A percentile compares a stretch with the other conserved stretches of the same genome.
Conservation (phyloP, 2,888 invertebrate genomes). For the Brachyptera risi region DNA sequence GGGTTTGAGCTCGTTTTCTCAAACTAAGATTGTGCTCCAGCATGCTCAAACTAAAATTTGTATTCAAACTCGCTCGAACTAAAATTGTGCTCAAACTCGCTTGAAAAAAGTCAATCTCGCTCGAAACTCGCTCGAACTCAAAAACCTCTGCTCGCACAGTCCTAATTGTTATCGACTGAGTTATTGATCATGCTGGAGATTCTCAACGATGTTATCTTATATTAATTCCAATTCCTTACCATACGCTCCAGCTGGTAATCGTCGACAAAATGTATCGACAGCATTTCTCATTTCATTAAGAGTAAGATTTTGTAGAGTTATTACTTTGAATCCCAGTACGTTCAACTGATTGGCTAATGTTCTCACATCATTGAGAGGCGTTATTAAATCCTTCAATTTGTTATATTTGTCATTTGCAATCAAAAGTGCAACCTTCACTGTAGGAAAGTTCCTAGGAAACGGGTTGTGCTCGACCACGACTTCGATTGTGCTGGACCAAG, state of each 20-base stretch:
- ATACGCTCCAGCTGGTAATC: conserved; percentile 42
- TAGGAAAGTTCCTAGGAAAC: conserved; percentile 21
- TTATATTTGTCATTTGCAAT: conserved; percentile 42
- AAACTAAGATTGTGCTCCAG: too few relatives aligned
- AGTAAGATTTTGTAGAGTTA: conserved; percentile 41
- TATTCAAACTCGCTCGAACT: too few relatives aligned
- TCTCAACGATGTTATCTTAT: too few relatives aligned
- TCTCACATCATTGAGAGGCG: conserved; percentile 41
- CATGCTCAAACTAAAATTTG: too few relatives aligned
- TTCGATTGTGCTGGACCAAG: conserved; percentile 34
- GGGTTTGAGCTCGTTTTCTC: too few relatives aligned
- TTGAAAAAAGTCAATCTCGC: too few relatives aligned
- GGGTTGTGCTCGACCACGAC: conserved; percentile 13
- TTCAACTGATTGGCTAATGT: conserved; percentile 38
- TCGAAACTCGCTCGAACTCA: too few relatives aligned
- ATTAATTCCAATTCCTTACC: conserved; percentile 35
- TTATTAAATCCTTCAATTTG: conserved; percentile 36
- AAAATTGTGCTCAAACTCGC: too few relatives aligned
- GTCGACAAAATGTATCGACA: conserved; percentile 39
- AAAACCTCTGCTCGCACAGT: too few relatives aligned
- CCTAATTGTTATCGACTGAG: too few relatives aligned
- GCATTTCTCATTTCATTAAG: conserved; percentile 41
- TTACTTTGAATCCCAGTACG: conserved; percentile 41
- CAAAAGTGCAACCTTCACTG: conserved; percentile 41
- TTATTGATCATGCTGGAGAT: too few relatives aligned